Conservation (phyloP, 2,113 vertebrate species). For the Hystrix brachyura region DNA sequence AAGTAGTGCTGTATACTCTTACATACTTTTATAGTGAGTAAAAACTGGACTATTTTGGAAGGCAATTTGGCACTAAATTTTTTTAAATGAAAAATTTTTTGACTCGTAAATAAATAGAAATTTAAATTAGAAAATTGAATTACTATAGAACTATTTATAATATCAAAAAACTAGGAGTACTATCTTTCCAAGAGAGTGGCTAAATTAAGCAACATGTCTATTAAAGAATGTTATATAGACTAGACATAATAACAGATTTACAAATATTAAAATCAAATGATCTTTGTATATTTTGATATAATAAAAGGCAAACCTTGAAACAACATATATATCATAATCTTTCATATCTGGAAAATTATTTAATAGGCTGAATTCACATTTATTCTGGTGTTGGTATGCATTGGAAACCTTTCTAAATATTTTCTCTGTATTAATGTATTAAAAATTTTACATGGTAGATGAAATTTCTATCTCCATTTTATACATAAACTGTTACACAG, state of each 20-base stretch:
- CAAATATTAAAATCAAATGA: background rate
- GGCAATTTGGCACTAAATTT: background rate
- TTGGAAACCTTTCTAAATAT: background rate
- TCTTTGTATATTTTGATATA: background rate
- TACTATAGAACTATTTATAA: background rate
- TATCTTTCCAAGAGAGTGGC: background rate
- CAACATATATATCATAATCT: background rate
- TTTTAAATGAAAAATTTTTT: background rate
- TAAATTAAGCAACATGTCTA: background rate
- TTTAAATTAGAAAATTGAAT: background rate
- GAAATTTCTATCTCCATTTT: background rate
- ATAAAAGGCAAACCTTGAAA: background rate
- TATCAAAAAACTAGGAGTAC: background rate
- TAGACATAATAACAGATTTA: background rate
- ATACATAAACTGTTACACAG: background rate
- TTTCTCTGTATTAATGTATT: background rate
- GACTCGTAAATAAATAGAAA: background rate
- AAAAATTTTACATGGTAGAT: background rate
- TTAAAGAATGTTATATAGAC: background rate
- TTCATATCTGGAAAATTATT: background rate
- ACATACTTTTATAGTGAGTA: background rate
- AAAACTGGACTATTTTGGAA: background rate
- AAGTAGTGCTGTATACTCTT: background rate
- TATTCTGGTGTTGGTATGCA: too few relatives aligned
- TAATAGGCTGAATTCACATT: background rate